Conservation (phyloP, 2,113 vertebrate species). For the Rallus limicola region DNA sequence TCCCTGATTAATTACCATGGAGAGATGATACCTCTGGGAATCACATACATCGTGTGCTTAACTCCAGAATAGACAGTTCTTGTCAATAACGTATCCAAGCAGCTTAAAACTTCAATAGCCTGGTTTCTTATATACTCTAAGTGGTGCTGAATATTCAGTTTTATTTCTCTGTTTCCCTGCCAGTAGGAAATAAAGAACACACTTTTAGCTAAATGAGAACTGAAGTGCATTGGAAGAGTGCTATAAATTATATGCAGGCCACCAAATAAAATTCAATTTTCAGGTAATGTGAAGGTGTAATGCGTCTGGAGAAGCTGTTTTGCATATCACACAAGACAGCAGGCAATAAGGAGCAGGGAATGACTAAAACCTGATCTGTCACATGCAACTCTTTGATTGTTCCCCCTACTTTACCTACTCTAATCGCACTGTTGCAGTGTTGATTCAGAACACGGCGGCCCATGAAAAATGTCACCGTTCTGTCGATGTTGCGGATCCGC, state of each 20-base stretch:
- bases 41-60: conserved; percentile 7
- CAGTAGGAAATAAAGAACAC: conserved; percentile 67
- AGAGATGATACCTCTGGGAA: conserved; percentile 9
- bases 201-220: conserved; percentile 71
- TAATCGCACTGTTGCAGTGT: conserved; percentile 77
- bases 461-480: conserved; percentile 80
- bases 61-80: conserved; percentile 23
- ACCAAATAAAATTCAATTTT: conserved; percentile 81
- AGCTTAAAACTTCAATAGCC: conserved; percentile 9
- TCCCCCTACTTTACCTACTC: conserved; percentile 63
- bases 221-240: conserved; percentile 66
- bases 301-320: conserved; percentile 63
- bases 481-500: conserved; percentile 71
- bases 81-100: conserved; percentile 9
- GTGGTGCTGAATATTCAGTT: conserved; percentile 21
- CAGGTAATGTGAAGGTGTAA: conserved; percentile 71
- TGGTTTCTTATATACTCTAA: not conserved
- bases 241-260: conserved; percentile 74
- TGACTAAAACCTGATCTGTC: conserved; percentile 69
- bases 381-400: conserved; percentile 62
- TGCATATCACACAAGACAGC: conserved; percentile 81
- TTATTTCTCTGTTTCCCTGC: conserved; percentile 61
- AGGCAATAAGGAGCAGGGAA: conserved; percentile 65
- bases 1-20: conserved; percentile 23
- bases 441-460: conserved; percentile 77